phyloP scores from a whole-genome alignment of 37 sponge, comb jelly and placozoan species.

The Cliona cf. orientalis region DNA sequence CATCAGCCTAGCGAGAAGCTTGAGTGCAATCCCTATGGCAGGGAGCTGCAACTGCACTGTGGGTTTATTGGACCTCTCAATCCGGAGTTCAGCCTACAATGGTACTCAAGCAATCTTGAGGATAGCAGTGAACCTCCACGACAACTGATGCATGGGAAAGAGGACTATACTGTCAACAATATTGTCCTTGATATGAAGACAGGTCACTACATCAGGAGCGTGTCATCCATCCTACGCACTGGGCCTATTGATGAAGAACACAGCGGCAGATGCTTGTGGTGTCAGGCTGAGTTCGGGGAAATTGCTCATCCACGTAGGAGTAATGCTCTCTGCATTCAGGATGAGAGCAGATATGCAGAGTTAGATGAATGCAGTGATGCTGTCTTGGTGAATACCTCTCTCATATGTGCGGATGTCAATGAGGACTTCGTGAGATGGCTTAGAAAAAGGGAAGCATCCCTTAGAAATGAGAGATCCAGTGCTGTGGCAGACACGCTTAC shows the following conservation, averaged over 20 bases:
- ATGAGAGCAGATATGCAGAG: neutral
- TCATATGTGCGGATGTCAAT: neutral
- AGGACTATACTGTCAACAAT: neutral
- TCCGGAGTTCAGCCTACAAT: neutral
- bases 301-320: neutral
- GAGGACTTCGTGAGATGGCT: neutral
- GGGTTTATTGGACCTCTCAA: conserved; percentile 1
- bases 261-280: conserved; percentile 3
- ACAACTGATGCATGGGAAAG: neutral
- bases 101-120: neutral
- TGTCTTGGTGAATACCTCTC: neutral
- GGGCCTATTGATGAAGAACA: neutral
- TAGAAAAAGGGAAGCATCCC: too few relatives aligned
- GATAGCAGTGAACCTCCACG: neutral
- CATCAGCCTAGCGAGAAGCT: conserved; percentile 4
- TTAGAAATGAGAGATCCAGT: neutral
- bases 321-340: neutral
- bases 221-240: conserved; percentile 16
- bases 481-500: neutral
- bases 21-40: conserved; percentile 29
- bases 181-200: neutral
- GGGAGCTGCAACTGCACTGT: conserved; percentile 31
- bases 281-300: neutral
- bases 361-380: neutral
- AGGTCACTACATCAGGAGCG: neutral